Evolutionary conservation across 2,113 vertebrate species (phyloP).

Genomic region (Centropus bengalensis): DNA sequence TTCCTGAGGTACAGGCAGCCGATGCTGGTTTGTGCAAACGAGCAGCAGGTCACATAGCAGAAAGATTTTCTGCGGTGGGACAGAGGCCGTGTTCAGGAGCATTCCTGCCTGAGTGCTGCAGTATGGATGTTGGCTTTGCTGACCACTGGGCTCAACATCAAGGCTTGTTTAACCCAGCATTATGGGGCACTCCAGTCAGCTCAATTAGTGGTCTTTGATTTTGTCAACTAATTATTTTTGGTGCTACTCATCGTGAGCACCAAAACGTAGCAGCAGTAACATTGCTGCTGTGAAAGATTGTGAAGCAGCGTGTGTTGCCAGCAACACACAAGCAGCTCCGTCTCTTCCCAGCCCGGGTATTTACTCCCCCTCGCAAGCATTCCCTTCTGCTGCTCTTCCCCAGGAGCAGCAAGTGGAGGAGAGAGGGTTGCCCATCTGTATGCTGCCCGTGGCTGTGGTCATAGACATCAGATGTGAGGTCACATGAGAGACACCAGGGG

Average conservation of each 20-base stretch:
- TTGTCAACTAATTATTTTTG: background rate
- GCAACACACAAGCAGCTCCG: background rate
- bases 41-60: accelerated
- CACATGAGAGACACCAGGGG: background rate
- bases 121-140: background rate
- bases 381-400: background rate
- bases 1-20: background rate
- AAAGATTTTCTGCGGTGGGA: accelerated
- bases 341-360: background rate
- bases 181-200: background rate
- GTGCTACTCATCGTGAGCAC: background rate
- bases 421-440: background rate
- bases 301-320: background rate
- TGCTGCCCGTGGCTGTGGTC: background rate
- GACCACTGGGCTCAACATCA: accelerated
- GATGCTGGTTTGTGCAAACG: background rate
- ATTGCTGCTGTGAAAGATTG: background rate
- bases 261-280: background rate
- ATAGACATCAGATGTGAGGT: background rate
- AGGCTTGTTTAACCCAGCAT: background rate
- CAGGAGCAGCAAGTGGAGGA: background rate
- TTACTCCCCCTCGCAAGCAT: background rate
- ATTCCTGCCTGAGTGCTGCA: background rate
- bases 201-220: background rate
- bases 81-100: background rate